Evolutionary conservation across 92 coral and sea anemone species (phyloP).

Genomic region (Chrysogorgia sp.): DNA sequence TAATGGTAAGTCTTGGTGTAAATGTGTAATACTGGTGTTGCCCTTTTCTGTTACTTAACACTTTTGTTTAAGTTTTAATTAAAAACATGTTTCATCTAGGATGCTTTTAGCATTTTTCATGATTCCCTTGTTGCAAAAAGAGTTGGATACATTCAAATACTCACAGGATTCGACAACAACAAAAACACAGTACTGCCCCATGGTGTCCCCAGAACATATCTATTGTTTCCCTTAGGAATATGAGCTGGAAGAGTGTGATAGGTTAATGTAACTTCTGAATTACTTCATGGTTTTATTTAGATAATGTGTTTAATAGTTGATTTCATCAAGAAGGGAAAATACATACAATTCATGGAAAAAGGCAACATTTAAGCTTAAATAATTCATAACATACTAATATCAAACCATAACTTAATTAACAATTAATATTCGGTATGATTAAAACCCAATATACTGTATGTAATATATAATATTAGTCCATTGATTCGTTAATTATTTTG

Average conservation of each 20-base stretch:
- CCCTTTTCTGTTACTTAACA: neutral
- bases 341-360: too few species aligned
- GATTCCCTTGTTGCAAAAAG: constrained; percentile 22
- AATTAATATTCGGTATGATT: neutral
- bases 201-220: too few species aligned
- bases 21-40: neutral
- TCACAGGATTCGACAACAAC: constrained; percentile 6
- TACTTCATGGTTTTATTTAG: neutral
- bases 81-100: neutral
- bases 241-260: constrained; percentile 33
- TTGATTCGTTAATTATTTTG: neutral
- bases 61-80: neutral
- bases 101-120: constrained; percentile 21
- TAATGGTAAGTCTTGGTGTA: too few species aligned
- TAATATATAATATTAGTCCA: neutral
- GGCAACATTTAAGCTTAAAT: too few species aligned
- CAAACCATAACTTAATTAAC: too few species aligned
- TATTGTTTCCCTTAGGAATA: constrained; percentile 19
- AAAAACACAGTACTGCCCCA: too few species aligned
- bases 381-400: too few species aligned
- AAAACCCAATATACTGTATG: neutral
- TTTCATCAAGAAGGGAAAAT: neutral
- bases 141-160: constrained; percentile 30
- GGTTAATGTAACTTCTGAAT: neutral
- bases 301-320: neutral